A percentile compares a stretch with the other conserved stretches of the same genome.
These are phyloP conservation scores for Neodiprion pinetum DNA, from an alignment of 1,140 invertebrate genomes.

Conservation along the genomic window DNA sequence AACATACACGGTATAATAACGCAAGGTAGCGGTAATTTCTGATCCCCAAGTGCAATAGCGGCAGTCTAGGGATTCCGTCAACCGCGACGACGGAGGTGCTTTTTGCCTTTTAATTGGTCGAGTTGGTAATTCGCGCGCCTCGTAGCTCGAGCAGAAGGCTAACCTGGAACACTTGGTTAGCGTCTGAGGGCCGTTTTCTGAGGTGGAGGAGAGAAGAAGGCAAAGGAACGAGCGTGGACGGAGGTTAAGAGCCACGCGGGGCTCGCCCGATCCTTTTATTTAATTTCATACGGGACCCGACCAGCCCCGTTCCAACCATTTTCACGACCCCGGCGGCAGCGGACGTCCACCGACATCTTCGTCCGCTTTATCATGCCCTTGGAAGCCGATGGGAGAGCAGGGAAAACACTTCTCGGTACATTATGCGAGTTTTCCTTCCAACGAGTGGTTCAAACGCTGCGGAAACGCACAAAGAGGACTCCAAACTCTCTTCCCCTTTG, in stretches of 20 bases:
- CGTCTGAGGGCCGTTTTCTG: too few species aligned
- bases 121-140: not conserved
- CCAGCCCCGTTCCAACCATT: not conserved
- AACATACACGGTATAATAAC: too few species aligned
- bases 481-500: too few species aligned
- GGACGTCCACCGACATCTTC: not conserved
- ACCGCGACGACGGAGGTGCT: not conserved
- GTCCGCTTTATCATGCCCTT: not conserved
- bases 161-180: not conserved
- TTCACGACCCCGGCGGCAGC: not conserved
- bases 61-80: too few species aligned
- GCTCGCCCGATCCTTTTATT: constrained; percentile 14
- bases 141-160: not conserved
- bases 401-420: too few species aligned
- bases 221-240: not conserved
- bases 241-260: constrained; percentile 12
- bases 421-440: too few species aligned
- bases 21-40: too few species aligned
- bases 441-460: too few species aligned
- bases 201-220: not conserved
- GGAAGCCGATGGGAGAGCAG: too few species aligned
- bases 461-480: too few species aligned
- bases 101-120: not conserved
- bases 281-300: constrained; percentile 1
- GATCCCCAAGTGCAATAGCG: too few species aligned